Evolutionary conservation across 1,140 invertebrate species (phyloP).

Genomic region (Stenopsyche tienmushanensis): DNA sequence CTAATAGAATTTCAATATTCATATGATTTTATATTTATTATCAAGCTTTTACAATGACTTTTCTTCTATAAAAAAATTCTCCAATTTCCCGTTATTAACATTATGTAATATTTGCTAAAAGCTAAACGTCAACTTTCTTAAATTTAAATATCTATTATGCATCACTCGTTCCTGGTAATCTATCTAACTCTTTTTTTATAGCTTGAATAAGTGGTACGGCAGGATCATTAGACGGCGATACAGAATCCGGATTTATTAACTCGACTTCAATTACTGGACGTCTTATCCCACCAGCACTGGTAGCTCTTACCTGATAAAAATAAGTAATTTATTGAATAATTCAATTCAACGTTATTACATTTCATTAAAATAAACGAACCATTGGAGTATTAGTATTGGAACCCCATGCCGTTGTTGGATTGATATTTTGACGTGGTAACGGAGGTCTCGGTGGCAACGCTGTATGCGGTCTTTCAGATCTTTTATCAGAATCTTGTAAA

Average conservation of each 20-base stretch:
- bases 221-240: slow-evolving; percentile 54
- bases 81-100: no score
- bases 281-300: slow-evolving; percentile 47
- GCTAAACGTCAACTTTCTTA: no score
- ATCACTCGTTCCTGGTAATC: slow-evolving; percentile 38
- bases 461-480: slow-evolving; percentile 29
- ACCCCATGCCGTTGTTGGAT: slow-evolving; percentile 32
- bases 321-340: background rate
- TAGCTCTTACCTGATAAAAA: slow-evolving; percentile 25
- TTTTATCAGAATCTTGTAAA: background rate
- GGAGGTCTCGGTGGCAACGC: slow-evolving; percentile 36
- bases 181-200: slow-evolving; percentile 56
- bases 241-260: slow-evolving; percentile 48
- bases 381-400: slow-evolving; percentile 21
- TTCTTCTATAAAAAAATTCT: no score
- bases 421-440: slow-evolving; percentile 28
- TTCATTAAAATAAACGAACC: background rate
- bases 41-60: no score
- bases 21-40: no score
- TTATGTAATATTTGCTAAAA: no score
- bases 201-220: slow-evolving; percentile 61
- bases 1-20: no score
- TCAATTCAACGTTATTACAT: background rate
- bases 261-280: slow-evolving; percentile 48
- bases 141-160: slow-evolving; percentile 13